Evolutionary conservation across 2,797 vertebrate genomes (phyloP), one percentile per base, ranked within the genome.

Genomic region (Eospalax fontanierii): DNA sequence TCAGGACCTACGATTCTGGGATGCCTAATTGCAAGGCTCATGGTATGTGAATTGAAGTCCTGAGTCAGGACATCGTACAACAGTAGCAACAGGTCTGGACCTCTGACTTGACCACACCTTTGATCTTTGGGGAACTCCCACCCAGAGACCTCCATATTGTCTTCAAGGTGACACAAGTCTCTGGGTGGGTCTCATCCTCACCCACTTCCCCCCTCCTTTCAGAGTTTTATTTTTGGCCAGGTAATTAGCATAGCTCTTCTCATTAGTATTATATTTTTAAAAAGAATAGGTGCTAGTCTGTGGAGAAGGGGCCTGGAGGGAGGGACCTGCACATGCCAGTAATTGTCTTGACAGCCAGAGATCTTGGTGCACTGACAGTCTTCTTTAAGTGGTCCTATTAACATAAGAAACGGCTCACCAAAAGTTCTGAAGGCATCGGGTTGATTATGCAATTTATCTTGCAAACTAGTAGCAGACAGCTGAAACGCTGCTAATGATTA

Each of bases 361-460:
- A 98, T 97, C 96, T 97, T 91, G 86, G 73, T 96, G 96, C 98
- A 97, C 96, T 98, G 98, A 98, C 98, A 98, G 98, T 98, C 98
- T 98, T 97, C 98, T 98, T 98, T 98, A 99, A 98, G 98, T 98
- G 98, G 98, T 95, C 98, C 98, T 98, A 99, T 99, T 99, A 99
- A 97, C 98, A 98, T 98, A 99, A 99, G 98, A 99, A 98, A 99
- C 97, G 97, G 98, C 97, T 98, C 98, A 97, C 98, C 98, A 98
- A 98, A 98, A 98, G 98, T 99, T 99, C 98, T 98, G 98, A 98
- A 98, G 98, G 98, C 98, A 98, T 98, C 98, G 96, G 98, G 98
- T 98, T 99, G 98, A 99, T 99, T 99, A 98, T 98, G 98, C 98
- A 98, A 99, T 98, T 98, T 99, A 98, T 99, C 98, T 99, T 98